phyloP scores from a whole-genome alignment of 2,113 vertebrate species.

The Trematomus loennbergii region DNA sequence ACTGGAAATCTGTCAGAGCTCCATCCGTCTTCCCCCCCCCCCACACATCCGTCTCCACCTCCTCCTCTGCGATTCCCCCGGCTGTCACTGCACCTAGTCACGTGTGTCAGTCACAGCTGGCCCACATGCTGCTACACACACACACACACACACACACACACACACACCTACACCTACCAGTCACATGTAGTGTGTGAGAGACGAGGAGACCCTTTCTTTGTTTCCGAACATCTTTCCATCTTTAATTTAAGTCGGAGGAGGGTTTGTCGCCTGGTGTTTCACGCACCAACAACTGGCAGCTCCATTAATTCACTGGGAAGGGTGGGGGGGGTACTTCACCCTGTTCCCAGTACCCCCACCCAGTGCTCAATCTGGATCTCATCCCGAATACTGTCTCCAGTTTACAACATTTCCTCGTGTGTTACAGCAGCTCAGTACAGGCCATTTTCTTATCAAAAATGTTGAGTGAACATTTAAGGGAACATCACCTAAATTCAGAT shows the following conservation, averaged over 20 bases:
- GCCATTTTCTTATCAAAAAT: neutral
- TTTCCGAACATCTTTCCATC: slow-evolving; percentile 47
- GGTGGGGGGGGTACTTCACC: neutral
- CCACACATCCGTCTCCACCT: slow-evolving; percentile 43
- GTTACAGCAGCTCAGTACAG: neutral
- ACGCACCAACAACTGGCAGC: slow-evolving; percentile 32
- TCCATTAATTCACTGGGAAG: slow-evolving; percentile 24
- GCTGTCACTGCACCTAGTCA: slow-evolving; percentile 67
- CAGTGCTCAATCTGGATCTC: slow-evolving; percentile 13
- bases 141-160: neutral
- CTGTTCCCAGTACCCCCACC: neutral
- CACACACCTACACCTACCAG: slow-evolving; percentile 44
- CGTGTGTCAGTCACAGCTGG: slow-evolving; percentile 70
- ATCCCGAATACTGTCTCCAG: slow-evolving; percentile 14
- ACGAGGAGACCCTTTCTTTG: slow-evolving; percentile 19
- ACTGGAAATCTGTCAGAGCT: slow-evolving; percentile 46
- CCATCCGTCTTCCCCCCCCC: slow-evolving; percentile 27
- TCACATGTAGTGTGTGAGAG: slow-evolving; percentile 36
- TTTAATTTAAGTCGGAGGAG: slow-evolving; percentile 58
- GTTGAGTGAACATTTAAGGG: no score
- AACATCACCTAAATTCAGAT: no score
- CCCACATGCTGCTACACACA: slow-evolving; percentile 18
- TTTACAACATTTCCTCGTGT: neutral
- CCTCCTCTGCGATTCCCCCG: slow-evolving; percentile 39
- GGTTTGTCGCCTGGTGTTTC: slow-evolving; percentile 33